Evolutionary conservation across 37 sponge, comb jelly and placozoan genomes (phyloP).

Genomic region (Aphrocallistes beatrix): DNA sequence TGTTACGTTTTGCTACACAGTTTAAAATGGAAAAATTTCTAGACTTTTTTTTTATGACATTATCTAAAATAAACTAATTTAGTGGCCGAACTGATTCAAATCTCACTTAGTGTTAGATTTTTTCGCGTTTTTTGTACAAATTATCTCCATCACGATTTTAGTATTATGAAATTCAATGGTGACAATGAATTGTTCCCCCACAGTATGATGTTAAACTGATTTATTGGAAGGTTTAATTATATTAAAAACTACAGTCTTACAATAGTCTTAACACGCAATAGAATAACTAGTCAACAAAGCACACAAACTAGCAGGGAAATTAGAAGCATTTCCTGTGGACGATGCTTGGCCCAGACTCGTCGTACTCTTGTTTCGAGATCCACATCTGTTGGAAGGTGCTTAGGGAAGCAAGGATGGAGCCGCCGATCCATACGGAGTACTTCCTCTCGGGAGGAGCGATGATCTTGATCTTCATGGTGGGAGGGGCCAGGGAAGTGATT

Average conservation of each 20-base stretch:
- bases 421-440: constrained; percentile 99
- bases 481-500: constrained; percentile 91
- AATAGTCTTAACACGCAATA: neutral
- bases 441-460: constrained; percentile 99
- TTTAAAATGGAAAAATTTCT: too few species aligned
- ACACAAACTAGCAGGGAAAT: constrained; percentile 17
- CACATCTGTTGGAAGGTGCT: constrained; percentile 99
- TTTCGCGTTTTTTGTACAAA: too few species aligned
- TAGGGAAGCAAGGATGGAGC: constrained; percentile 98
- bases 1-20: too few species aligned
- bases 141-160: neutral
- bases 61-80: too few species aligned
- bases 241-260: neutral
- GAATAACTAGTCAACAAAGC: neutral
- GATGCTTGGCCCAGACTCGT: constrained; percentile 96
- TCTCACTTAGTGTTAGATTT: too few species aligned
- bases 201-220: neutral
- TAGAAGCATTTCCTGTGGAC: constrained; percentile 99
- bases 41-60: too few species aligned
- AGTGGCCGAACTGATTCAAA: too few species aligned
- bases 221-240: neutral
- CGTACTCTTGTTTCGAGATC: constrained; percentile 99
- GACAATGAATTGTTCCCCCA: too few species aligned
- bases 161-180: too few species aligned
- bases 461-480: constrained; percentile 99